Base-by-base conservation (phyloP, 1,140 invertebrate genomes). In the Achroia grisella region DNA sequence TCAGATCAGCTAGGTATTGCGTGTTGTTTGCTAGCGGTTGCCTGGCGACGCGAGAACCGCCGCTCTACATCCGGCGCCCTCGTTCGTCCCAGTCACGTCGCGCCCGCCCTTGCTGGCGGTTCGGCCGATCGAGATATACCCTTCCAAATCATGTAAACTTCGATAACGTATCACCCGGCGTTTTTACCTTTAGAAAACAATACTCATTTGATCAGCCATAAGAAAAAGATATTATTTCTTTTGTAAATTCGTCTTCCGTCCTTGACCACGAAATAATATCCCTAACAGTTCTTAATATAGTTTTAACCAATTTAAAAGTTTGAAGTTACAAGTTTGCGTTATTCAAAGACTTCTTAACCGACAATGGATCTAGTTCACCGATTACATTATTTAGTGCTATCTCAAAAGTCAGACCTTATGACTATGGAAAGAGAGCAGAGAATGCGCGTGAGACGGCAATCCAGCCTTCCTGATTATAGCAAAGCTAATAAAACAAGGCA, bases 391-490 rank as follows among this genome's bases (percentile, higher is more conserved):
- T 63, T 87, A 48, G 82, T 86, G 43, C 52, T 87, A 10, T 80
- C 83, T 8, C 86, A 87, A 69, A 87, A 86, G 50, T 80, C 79
- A 10, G 84, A 86, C 55, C 61, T 87, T 33, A 76, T 86, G 75
- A 86, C 75, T n/a, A 81, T 82, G 72, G 80, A 77, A 45, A 65
- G 75, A 31, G 81, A 80, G 45, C 79, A 85, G 50, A 64, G 79
- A 33, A 86, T 87, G 58, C 86, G 87, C 61, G 87, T 89, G 58
- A 71, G 89, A 59, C 86, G 89, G 69, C 89, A 90, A 76, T 89
- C 89, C 70, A 90, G 89, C 77, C 85, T 90, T 75, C 89, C 89
- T 46, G 82, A 87, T 42, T 79, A 83, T 50, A 83, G 69, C 54
- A 82, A 73, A 59, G 59, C 70, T 9, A 78, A 69, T 37, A 82